These are phyloP conservation scores for Pygoscelis antarcticus DNA, from an alignment of 2,113 vertebrate genomes.

Conservation along the genomic window DNA sequence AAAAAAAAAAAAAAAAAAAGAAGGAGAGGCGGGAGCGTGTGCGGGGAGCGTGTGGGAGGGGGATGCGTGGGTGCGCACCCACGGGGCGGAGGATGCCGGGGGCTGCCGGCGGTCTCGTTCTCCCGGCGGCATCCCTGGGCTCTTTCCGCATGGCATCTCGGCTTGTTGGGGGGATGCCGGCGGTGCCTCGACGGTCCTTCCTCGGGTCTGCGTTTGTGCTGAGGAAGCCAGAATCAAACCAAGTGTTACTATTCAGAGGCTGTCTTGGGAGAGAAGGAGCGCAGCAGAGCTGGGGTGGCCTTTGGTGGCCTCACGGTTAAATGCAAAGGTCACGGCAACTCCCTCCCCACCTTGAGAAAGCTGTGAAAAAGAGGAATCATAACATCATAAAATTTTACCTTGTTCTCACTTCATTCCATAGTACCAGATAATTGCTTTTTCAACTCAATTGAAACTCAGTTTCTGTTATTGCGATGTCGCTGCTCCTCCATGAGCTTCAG, in stretches of 20 bases:
- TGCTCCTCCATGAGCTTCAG: neutral
- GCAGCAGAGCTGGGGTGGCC: neutral
- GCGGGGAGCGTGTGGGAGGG: too few species aligned
- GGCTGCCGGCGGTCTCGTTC: fast-evolving
- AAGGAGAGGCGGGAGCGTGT: too few species aligned
- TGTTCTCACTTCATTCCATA: conserved; percentile 26
- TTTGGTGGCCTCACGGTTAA: neutral
- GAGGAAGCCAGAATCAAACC: neutral
- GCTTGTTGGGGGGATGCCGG: neutral
- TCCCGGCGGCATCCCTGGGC: fast-evolving
- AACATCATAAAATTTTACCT: neutral
- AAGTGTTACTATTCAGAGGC: fast-evolving
- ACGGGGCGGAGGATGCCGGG: fast-evolving
- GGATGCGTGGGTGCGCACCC: neutral
- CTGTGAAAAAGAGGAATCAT: neutral
- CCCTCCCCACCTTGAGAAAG: neutral
- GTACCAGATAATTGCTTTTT: conserved; percentile 42
- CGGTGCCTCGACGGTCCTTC: neutral
- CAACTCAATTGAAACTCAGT: conserved; percentile 38
- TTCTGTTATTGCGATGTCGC: neutral
- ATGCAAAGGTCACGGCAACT: neutral
- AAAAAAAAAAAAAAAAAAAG: neutral
- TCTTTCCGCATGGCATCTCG: too few species aligned
- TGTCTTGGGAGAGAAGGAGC: neutral
- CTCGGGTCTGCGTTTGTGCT: neutral